phyloP scores from a whole-genome alignment of 1,140 invertebrate genomes.

The Formica exsecta region DNA sequence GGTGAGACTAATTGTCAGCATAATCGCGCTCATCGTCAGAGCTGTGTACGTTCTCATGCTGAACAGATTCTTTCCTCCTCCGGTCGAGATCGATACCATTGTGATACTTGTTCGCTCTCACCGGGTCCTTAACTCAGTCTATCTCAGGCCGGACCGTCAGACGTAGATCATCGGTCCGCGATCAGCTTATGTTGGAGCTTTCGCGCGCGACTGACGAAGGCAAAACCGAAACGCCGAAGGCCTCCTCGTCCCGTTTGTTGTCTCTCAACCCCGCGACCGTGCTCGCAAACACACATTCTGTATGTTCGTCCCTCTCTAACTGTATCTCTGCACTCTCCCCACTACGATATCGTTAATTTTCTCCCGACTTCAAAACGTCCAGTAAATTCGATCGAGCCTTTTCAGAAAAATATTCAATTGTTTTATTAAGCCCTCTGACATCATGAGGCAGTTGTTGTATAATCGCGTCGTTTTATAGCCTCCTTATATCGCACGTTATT shows the following conservation, averaged over 20 bases:
- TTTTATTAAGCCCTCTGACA: too few species aligned
- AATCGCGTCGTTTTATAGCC: neutral
- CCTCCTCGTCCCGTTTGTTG: constrained; percentile 40
- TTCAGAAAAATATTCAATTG: constrained; percentile 12
- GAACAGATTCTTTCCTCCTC: neutral
- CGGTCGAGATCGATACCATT: neutral
- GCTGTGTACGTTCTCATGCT: neutral
- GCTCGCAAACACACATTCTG: constrained; percentile 34
- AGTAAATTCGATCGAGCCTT: constrained; percentile 5
- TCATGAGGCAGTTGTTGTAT: neutral
- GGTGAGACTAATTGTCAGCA: neutral
- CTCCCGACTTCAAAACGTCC: neutral
- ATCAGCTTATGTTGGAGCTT: constrained; percentile 58
- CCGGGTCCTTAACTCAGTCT: too few species aligned
- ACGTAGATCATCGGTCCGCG: neutral
- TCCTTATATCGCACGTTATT: neutral
- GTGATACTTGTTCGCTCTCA: neutral
- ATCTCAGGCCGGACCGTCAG: neutral
- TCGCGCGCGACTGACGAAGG: constrained; percentile 57
- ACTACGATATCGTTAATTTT: constrained; percentile 30
- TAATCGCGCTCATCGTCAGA: neutral
- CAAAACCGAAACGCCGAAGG: constrained; percentile 33
- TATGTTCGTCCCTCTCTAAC: constrained; percentile 20
- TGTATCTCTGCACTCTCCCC: constrained; percentile 1
- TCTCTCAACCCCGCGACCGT: constrained; percentile 34